These are phyloP conservation scores for Ahaetulla prasina DNA, from an alignment of 2,113 vertebrate species.

Conservation along the genomic window DNA sequence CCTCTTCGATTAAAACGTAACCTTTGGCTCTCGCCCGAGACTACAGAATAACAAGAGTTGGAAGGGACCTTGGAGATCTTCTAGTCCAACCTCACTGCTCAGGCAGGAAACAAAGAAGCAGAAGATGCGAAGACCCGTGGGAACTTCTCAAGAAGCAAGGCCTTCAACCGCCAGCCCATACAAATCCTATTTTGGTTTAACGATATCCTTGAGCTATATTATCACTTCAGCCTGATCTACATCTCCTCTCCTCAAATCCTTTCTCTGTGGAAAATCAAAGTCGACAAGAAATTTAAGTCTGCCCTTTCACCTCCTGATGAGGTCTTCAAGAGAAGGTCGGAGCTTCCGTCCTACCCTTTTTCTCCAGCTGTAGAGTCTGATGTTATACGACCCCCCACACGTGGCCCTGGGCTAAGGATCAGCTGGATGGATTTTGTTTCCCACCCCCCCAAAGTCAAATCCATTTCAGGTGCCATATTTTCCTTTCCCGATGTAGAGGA, in stretches of 20 bases:
- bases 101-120: too few relatives aligned
- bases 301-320: too few relatives aligned
- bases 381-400: neutral
- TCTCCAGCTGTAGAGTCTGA: neutral
- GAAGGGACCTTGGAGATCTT: neutral
- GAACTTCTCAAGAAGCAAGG: conserved; percentile 13
- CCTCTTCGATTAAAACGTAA: neutral
- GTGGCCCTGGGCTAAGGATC: neutral
- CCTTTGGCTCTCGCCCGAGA: conserved; percentile 33
- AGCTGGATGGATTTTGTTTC: neutral
- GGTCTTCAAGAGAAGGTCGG: neutral
- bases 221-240: neutral
- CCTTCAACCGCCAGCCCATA: rapidly evolving
- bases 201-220: neutral
- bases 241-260: neutral
- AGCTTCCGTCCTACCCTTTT: neutral
- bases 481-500: conserved; percentile 25
- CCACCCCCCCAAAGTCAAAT: neutral
- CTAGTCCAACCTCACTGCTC: too few relatives aligned
- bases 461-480: conserved; percentile 30
- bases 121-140: neutral
- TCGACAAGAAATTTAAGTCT: neutral
- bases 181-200: too few relatives aligned
- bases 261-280: neutral
- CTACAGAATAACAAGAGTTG: neutral